phyloP scores from a whole-genome alignment of 2,888 invertebrate genomes.

The Heteromurus nitidus region DNA sequence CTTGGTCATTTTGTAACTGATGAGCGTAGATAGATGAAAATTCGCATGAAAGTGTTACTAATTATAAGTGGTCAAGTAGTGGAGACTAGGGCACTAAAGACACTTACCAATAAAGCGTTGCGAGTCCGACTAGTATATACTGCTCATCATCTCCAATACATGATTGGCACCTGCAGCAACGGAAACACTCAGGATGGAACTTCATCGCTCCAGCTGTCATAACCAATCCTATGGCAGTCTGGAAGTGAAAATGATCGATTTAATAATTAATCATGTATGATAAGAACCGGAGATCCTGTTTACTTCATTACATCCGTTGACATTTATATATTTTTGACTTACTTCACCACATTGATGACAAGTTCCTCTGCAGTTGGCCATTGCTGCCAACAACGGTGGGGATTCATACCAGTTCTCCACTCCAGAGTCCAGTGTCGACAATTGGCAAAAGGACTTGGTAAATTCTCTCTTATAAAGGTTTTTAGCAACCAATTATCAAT shows the following conservation, averaged over 20 bases:
- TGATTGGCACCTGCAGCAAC: constrained; percentile 86
- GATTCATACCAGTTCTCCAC: constrained; percentile 60
- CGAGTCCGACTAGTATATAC: constrained; percentile 92
- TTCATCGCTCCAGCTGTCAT: constrained; percentile 97
- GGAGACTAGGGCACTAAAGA: no score
- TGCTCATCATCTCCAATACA: constrained; percentile 95
- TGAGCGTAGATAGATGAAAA: no score
- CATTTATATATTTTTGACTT: constrained; percentile 66
- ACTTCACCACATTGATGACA: constrained; percentile 92
- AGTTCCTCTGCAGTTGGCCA: constrained; percentile 88
- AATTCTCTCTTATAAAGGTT: constrained; percentile 24
- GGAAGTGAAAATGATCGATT: no score
- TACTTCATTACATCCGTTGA: no score
- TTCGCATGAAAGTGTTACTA: no score
- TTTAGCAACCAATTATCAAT: no score
- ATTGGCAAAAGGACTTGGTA: constrained; percentile 16
- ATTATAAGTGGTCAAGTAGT: no score
- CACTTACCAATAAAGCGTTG: constrained; percentile 86
- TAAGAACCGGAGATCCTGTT: no score
- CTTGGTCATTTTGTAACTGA: no score
- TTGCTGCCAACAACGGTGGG: constrained; percentile 66
- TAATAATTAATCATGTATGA: no score
- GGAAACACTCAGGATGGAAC: constrained; percentile 97
- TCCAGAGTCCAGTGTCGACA: constrained; percentile 60
- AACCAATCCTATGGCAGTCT: constrained; percentile 82